Base-by-base conservation (phyloP, 2,113 vertebrate species). In the Atractosteus spatula region DNA sequence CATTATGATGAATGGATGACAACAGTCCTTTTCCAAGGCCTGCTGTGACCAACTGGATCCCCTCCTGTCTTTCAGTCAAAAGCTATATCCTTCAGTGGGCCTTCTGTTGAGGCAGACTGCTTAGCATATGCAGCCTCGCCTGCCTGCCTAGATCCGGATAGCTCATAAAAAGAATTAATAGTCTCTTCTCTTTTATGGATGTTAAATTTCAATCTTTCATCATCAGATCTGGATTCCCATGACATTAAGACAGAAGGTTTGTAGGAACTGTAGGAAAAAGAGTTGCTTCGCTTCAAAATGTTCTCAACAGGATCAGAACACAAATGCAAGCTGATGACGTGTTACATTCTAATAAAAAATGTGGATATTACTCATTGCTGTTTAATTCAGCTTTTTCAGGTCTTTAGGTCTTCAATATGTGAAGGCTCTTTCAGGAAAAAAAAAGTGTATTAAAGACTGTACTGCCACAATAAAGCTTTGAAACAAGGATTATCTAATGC, bases 31-130 rank as follows among this genome's bases (percentile, higher is more conserved):
- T 29, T 66, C 41, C 43, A 67, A 63, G 62, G 8, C 6, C n/a
- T 76, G 57, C 71, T 72, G 66, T 69, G 75, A 55, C 70, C 51
- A 62, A 55, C 47, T 69, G 29, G 7, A 68, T 62, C 57, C 12
- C 43, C 55, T 51, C 12, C 54, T 56, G 42, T 72, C 56, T 51
- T 72, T 69, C 62, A 62, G 16, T 63, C 17, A 16, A 11, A 11
- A 68, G 41, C 56, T 63, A 12, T 41, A 55, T 61, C 70, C 66
- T 41, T 68, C 42, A 68, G 66, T 68, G 56, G 51, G 7, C 51
- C 54, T 57, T 51, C 61, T 65, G 13, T 44, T n/a, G n/a, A 42
- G 55, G 54, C 7, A 51, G 17, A 7, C 68, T 44, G 47, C 57
- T 54, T 51, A 55, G 44, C 57, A 41, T 56, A 68, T 63, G 12